A percentile compares a stretch with the other conserved stretches of the same genome.
These are phyloP conservation scores for Yponomeuta malinellus DNA, from an alignment of 2,888 invertebrate genomes.

Conservation along the genomic window DNA sequence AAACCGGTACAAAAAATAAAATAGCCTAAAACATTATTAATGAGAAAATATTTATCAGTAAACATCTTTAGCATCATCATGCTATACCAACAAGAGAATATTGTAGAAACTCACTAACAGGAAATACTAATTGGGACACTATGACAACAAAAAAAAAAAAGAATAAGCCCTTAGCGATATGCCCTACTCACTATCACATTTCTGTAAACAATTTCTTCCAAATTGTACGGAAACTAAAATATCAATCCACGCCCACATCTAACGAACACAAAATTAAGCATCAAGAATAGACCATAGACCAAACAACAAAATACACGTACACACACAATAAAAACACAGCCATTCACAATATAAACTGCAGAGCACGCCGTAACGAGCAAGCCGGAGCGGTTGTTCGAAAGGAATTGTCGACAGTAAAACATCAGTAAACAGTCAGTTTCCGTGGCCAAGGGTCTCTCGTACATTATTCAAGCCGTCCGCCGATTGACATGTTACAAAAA, in stretches of 20 bases:
- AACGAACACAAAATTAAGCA: not conserved
- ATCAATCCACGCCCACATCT: not conserved
- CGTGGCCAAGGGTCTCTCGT: conserved; percentile 7
- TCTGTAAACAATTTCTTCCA: too few relatives aligned
- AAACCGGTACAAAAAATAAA: too few relatives aligned
- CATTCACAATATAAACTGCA: conserved; percentile 6
- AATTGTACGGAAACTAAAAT: not conserved
- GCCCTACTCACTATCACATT: too few relatives aligned
- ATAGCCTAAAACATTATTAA: too few relatives aligned
- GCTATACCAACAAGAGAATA: too few relatives aligned
- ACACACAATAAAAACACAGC: not conserved
- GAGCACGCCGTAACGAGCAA: conserved; percentile 8
- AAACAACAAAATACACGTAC: not conserved
- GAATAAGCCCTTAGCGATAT: too few relatives aligned
- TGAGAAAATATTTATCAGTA: too few relatives aligned
- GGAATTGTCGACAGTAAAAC: conserved; percentile 13
- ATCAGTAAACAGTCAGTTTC: conserved; percentile 16
- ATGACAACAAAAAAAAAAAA: too few relatives aligned
- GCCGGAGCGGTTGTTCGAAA: conserved; percentile 9
- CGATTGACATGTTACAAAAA: conserved; percentile 29
- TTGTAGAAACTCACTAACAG: too few relatives aligned
- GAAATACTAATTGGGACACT: too few relatives aligned
- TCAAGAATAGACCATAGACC: not conserved
- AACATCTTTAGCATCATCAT: too few relatives aligned
- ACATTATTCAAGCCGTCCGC: conserved; percentile 23